Conservation (phyloP, 2,113 vertebrate species). For the Pontoporia blainvillei region DNA sequence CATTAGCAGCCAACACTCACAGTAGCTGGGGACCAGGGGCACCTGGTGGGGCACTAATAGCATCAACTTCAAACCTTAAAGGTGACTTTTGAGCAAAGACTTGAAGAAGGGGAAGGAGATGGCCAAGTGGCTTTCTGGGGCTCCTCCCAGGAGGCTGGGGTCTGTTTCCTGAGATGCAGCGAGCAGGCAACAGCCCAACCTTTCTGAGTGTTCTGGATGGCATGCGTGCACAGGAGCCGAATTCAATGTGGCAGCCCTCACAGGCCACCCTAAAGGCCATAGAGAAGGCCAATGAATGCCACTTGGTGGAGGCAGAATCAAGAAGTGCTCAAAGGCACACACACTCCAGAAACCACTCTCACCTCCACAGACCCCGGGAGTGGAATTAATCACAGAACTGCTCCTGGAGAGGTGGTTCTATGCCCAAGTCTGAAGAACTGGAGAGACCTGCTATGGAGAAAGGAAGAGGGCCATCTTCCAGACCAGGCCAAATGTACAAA, state of each 20-base stretch:
- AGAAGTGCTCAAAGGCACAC: not conserved
- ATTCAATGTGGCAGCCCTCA: not conserved
- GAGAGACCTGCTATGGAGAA: not conserved
- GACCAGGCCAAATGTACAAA: not conserved
- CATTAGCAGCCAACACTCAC: not conserved
- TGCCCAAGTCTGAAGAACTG: not conserved
- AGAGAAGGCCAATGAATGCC: not conserved
- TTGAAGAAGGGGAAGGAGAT: not conserved
- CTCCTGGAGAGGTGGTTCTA: not conserved
- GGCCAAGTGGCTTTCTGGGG: not conserved
- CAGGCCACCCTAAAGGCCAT: not conserved
- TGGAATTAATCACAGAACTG: not conserved
- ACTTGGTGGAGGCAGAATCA: not conserved
- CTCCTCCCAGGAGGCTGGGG: not conserved
- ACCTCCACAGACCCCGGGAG: not conserved
- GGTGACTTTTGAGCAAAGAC: not conserved
- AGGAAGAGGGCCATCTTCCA: not conserved
- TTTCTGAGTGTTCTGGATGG: not conserved
- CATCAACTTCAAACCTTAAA: not conserved
- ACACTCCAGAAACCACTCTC: not conserved
- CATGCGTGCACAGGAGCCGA: not conserved
- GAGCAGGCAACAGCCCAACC: not conserved
- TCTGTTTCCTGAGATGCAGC: not conserved
- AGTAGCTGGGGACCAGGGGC: not conserved
- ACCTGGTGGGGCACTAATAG: not conserved